Base-by-base conservation (phyloP, 2,113 vertebrate species). In the Entosphenus tridentatus region DNA sequence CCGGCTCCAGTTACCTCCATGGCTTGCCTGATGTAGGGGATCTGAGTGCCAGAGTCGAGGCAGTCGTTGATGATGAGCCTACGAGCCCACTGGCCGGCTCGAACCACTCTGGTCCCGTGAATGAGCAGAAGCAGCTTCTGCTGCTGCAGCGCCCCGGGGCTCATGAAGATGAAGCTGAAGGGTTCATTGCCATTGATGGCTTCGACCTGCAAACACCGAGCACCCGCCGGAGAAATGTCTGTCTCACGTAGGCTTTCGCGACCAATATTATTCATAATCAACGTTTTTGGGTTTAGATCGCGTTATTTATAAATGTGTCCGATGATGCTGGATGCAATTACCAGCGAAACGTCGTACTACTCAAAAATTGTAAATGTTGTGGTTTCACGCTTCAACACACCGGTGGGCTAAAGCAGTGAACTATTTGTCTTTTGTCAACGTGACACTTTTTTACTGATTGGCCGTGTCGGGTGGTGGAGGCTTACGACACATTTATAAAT, bases 1-100 rank as follows among this genome's bases (percentile, higher is more conserved):
- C 39, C 39, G 39, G 39, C 39, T 39, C 6, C 39, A 39, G 4
- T 77, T 85, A 95, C 93, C 83, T 87, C 79, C 73, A 78, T 70
- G 72, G 91, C 91, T 78, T 80, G 86, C 75, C 81, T 88, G 83
- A 97, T 95, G 74, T 91, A 97, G 1, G 93, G 91, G 74, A 97
- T 87, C 79, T 95, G 93, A 1, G 93, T 89, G 68, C 91, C 93
- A 68, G 89, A 92, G 80, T 95, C 78, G 77, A 97, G 79, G 75
- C 95, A 89, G 79, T 95, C 85, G 67, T 96, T 96, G 78, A 96
- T 88, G 79, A 97, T 95, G 70, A 97, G 86, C 67, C 87, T 84
- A 70, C 91, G 84, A 69, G 93, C 87, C 93, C 91, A 96, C 79
- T 96, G 91, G 62, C 93, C 91, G 11, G 88, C 93, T 72, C 91